Evolutionary conservation across 1,140 invertebrate species (phyloP).

Genomic region (Drosophila fuyamai): DNA sequence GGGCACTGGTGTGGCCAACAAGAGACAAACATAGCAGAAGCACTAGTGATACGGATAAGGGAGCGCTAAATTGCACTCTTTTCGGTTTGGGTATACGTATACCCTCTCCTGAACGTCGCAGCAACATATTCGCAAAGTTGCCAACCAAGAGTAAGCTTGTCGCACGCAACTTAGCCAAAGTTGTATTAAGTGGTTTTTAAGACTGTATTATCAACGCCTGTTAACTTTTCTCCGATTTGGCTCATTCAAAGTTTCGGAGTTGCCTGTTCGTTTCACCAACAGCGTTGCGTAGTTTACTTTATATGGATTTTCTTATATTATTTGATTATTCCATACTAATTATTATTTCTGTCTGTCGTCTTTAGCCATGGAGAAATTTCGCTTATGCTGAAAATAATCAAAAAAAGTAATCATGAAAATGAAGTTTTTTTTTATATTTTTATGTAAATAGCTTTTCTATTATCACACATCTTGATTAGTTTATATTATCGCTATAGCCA

Average conservation of each 20-base stretch:
- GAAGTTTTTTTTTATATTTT: too few relatives aligned
- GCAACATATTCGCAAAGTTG: constrained; percentile 56
- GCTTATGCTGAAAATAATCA: too few relatives aligned
- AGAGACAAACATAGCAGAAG: constrained; percentile 49
- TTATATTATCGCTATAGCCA: too few relatives aligned
- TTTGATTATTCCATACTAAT: too few relatives aligned
- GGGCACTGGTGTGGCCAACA: constrained; percentile 45
- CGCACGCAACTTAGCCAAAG: neutral
- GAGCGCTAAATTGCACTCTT: neutral
- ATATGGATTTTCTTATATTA: too few relatives aligned
- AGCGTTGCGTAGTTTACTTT: too few relatives aligned
- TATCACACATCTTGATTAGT: too few relatives aligned
- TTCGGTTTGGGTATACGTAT: constrained; percentile 15
- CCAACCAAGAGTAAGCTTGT: neutral
- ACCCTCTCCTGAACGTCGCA: constrained; percentile 51
- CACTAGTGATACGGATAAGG: constrained; percentile 40
- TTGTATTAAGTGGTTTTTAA: neutral
- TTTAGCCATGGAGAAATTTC: too few relatives aligned
- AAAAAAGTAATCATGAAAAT: too few relatives aligned
- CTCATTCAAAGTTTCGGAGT: neutral
- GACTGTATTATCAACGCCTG: neutral
- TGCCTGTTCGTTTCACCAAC: neutral
- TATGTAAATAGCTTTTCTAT: too few relatives aligned
- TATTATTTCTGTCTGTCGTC: too few relatives aligned
- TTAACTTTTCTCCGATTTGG: neutral